These are phyloP conservation scores for Pseudorectes ferrugineus DNA, from an alignment of 2,113 vertebrate species.

Conservation along the genomic window DNA sequence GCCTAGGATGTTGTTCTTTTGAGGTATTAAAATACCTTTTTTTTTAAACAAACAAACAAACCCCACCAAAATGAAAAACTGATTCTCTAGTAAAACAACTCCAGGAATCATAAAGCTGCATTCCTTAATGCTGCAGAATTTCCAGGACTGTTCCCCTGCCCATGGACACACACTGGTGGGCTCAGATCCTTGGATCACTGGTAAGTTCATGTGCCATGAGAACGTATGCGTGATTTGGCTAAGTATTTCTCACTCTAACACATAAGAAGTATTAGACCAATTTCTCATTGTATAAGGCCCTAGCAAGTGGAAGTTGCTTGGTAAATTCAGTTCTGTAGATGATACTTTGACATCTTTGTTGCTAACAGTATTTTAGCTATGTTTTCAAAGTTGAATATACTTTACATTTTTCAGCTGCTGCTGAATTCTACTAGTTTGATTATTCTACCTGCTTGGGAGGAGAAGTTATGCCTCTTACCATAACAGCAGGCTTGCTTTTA, in stretches of 20 bases:
- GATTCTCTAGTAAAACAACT: not conserved
- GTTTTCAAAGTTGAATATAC: not conserved
- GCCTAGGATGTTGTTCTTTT: not conserved
- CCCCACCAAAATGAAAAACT: not conserved
- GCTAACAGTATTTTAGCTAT: not conserved
- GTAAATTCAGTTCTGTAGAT: not conserved
- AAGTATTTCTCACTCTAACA: not conserved
- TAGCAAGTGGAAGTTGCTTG: not conserved
- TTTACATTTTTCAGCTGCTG: not conserved
- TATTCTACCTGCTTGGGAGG: not conserved
- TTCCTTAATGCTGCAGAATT: not conserved
- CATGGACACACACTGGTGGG: fast-evolving
- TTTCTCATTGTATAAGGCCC: not conserved
- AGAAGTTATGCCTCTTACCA: not conserved
- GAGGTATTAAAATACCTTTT: not conserved
- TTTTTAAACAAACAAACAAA: not conserved
- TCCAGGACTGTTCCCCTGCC: not conserved
- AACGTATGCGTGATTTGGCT: not conserved
- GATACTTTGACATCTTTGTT: not conserved
- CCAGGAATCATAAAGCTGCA: not conserved
- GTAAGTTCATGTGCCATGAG: not conserved
- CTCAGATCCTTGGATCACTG: not conserved
- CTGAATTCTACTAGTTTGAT: not conserved
- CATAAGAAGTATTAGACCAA: not conserved
- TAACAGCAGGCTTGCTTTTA: not conserved